These are phyloP conservation scores for Eulacestoma nigropectus DNA, from an alignment of 2,113 vertebrate genomes.

Conservation along the genomic window DNA sequence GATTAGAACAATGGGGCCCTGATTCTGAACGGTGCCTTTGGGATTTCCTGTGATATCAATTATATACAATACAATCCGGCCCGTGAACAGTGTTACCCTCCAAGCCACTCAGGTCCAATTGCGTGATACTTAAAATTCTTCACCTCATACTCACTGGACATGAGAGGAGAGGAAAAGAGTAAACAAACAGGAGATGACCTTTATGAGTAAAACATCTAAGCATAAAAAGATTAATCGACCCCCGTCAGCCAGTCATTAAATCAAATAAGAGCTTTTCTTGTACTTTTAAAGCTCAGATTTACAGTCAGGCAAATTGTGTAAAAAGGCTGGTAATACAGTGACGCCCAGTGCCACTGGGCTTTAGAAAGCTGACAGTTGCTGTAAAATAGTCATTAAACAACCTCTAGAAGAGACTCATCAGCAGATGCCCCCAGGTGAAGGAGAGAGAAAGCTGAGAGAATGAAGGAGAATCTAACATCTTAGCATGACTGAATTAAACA, in stretches of 20 bases:
- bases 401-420: conserved; percentile 85
- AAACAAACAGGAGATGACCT: conserved; percentile 73
- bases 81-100: not conserved
- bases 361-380: conserved; percentile 81
- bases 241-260: conserved; percentile 74
- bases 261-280: conserved; percentile 73
- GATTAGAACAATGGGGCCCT: conserved; percentile 54
- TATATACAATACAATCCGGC: conserved; percentile 3
- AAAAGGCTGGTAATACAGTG: conserved; percentile 77
- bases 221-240: conserved; percentile 71
- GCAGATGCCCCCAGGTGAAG: conserved; percentile 85
- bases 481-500: conserved; percentile 84
- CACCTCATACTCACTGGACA: not conserved
- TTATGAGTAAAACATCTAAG: conserved; percentile 70
- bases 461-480: conserved; percentile 81
- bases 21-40: conserved; percentile 14
- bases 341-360: conserved; percentile 77
- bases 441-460: conserved; percentile 78
- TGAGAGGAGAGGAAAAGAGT: conserved; percentile 30
- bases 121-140: conserved; percentile 39
- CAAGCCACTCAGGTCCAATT: conserved; percentile 2
- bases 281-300: conserved; percentile 78
- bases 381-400: conserved; percentile 87
- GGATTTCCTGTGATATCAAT: conserved; percentile 45
- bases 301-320: conserved; percentile 77